phyloP scores from a whole-genome alignment of 2,888 invertebrate species.

The Trachelus iudaicus region DNA sequence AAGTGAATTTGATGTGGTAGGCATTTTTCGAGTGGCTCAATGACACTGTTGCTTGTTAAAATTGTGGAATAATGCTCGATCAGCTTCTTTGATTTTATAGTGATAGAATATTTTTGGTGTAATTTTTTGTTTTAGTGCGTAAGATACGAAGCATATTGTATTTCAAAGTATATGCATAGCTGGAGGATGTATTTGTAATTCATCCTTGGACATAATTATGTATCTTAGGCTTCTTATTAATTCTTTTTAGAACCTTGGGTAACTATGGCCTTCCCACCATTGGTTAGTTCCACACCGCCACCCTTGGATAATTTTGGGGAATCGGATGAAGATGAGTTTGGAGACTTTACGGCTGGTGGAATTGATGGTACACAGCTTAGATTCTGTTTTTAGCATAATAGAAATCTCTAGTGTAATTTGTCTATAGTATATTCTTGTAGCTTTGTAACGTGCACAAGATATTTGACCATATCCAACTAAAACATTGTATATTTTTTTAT shows the following conservation, averaged over 20 bases:
- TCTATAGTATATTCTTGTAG: not conserved
- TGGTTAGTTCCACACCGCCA: constrained; percentile 76
- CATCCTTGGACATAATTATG: not conserved
- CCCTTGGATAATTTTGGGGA: constrained; percentile 71
- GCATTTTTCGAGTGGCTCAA: not conserved
- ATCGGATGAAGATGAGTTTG: constrained; percentile 71
- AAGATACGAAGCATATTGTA: not conserved
- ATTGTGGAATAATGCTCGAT: not conserved
- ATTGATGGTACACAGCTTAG: constrained; percentile 51
- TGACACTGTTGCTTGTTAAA: not conserved
- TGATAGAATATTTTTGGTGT: not conserved
- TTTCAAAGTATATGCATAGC: not conserved
- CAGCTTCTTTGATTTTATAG: not conserved
- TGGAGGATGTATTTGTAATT: not conserved
- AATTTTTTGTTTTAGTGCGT: not conserved
- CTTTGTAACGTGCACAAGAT: not conserved
- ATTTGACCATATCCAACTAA: not conserved
- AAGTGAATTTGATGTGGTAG: not conserved
- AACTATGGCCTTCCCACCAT: constrained; percentile 74
- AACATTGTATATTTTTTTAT: not conserved
- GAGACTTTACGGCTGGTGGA: constrained; percentile 59
- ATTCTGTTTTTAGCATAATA: not conserved
- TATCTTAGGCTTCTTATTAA: not conserved
- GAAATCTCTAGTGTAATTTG: not conserved
- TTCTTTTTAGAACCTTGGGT: not conserved